These are phyloP conservation scores for Goniozus legneri DNA, from an alignment of 1,140 invertebrate genomes.

Conservation along the genomic window DNA sequence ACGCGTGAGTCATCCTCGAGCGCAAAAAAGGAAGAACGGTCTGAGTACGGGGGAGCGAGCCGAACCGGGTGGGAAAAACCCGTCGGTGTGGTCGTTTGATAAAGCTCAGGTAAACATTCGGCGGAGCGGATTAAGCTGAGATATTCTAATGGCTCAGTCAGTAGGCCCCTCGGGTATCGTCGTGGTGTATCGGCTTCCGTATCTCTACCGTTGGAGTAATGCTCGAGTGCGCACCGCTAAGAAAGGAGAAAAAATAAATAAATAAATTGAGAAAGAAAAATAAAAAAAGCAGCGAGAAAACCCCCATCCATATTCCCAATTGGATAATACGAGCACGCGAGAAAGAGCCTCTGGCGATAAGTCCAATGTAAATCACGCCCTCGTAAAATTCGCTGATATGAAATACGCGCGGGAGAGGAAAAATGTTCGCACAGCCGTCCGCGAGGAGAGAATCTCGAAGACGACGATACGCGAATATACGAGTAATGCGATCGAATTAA, in stretches of 20 bases:
- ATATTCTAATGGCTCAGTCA: constrained; percentile 47
- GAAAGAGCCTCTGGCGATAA: too few species aligned
- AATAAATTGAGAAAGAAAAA: constrained; percentile 22
- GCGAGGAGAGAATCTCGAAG: too few species aligned
- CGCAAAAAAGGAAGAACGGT: constrained; percentile 4
- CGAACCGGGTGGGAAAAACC: background rate
- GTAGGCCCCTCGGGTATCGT: constrained; percentile 43
- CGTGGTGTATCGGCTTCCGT: constrained; percentile 39
- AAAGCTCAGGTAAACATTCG: constrained; percentile 38
- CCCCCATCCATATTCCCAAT: constrained; percentile 37
- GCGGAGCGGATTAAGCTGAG: constrained; percentile 41
- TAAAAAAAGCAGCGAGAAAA: constrained; percentile 18
- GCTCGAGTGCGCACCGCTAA: too few species aligned
- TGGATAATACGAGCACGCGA: constrained; percentile 33
- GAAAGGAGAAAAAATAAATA: too few species aligned
- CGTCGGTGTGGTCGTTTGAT: constrained; percentile 17
- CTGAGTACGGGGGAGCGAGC: constrained; percentile 5
- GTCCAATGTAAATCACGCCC: too few species aligned
- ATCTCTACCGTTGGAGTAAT: constrained; percentile 32
- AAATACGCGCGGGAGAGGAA: too few species aligned
- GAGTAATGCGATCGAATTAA: too few species aligned
- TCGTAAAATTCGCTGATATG: too few species aligned
- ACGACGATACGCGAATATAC: too few species aligned
- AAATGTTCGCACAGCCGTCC: too few species aligned
- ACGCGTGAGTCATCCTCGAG: too few species aligned